Evolutionary conservation across 1,140 invertebrate genomes (phyloP), one percentile per base, ranked within the genome.

Genomic region (Fopius arisanus): DNA sequence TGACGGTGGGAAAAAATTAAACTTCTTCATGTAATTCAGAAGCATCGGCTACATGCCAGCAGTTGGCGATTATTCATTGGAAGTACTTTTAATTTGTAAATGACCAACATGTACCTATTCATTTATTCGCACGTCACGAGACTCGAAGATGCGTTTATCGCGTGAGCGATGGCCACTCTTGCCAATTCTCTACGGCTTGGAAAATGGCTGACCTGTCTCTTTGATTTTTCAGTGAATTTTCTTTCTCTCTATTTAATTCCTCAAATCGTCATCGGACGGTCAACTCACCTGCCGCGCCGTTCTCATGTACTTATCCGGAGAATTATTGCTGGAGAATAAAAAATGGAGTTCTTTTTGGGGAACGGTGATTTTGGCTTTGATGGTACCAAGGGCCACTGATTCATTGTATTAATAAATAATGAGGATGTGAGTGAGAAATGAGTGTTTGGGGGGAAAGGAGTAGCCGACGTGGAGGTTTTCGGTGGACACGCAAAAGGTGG

Each of bases 71-170:
- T 79, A 79, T 72, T 82, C 79, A 82, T 76, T 71, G 72, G 31
- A 76, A 83, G 75, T 76, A 75, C 74, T 77, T 82, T 83, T 83
- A 82, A 82, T 82, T 82, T 82, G 77, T 83, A 80, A 80, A 80
- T 70, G 76, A 78, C 78, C 43, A 75, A 80, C 73, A 10, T 37
- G 77, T 79, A 75, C 67, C 73, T 72, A 75, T 74, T 62, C 48
- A 71, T 71, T 43, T 68, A 71, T 71, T 70, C 62, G 31, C 40
- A 70, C 70, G 73, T 76, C 71, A 73, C 70, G 66, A 63, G 67
- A 21, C 21, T 71, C n/a, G 33, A 63, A 73, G 67, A 72, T 73
- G 73, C 67, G 54, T 77, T 77, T 75, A 74, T 67, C 54, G 72
- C 28, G 41, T 77, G 75, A 77, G 66, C 65, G 72, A 77, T 74